Percentiles rank a stretch among this genome's conserved stretches.
phyloP scores from a whole-genome alignment of 2,113 vertebrate species.

The Protomyctophum bolini region DNA sequence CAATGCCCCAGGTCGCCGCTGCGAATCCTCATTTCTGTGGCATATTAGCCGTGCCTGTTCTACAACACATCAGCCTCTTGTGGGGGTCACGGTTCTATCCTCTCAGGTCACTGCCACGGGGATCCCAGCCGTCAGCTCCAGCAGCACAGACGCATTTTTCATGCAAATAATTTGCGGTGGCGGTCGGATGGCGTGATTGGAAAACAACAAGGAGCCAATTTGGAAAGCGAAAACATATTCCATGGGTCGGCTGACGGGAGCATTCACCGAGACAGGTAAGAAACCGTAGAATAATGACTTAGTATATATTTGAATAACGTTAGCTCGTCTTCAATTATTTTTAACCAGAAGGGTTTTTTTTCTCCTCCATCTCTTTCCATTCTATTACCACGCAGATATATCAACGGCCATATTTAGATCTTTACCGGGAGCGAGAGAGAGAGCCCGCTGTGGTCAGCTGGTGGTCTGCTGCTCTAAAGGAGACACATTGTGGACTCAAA shows the following conservation, averaged over 20 bases:
- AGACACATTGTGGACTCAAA: conserved; percentile 51
- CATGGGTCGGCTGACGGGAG: conserved; percentile 56
- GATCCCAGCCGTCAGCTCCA: conserved; percentile 68
- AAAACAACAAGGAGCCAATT: conserved; percentile 66
- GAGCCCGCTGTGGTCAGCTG: conserved; percentile 31
- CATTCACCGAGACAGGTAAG: conserved; percentile 57
- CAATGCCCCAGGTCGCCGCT: conserved; percentile 14
- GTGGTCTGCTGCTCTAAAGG: conserved; percentile 23
- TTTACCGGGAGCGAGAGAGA: conserved; percentile 50
- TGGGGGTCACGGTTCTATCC: conserved; percentile 69
- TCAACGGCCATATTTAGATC: conserved; percentile 22
- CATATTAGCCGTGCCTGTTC: conserved; percentile 57
- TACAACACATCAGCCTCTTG: conserved; percentile 77
- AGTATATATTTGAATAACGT: conserved; percentile 23
- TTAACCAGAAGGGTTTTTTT: conserved; percentile 9
- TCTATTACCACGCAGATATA: conserved; percentile 38
- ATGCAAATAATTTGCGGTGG: conserved; percentile 63
- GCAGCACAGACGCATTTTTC: conserved; percentile 68
- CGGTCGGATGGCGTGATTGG: conserved; percentile 42
- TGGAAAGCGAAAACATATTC: conserved; percentile 48
- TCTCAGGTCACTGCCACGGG: conserved; percentile 68
- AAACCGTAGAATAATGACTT: not conserved
- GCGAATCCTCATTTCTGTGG: conserved; percentile 74
- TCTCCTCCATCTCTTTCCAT: conserved; percentile 10
- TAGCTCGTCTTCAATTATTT: conserved; percentile 48